Percentiles rank a stretch among this genome's conserved stretches.
Evolutionary conservation across 2,888 invertebrate genomes (phyloP).

Genomic region (Drosophila leonis): DNA sequence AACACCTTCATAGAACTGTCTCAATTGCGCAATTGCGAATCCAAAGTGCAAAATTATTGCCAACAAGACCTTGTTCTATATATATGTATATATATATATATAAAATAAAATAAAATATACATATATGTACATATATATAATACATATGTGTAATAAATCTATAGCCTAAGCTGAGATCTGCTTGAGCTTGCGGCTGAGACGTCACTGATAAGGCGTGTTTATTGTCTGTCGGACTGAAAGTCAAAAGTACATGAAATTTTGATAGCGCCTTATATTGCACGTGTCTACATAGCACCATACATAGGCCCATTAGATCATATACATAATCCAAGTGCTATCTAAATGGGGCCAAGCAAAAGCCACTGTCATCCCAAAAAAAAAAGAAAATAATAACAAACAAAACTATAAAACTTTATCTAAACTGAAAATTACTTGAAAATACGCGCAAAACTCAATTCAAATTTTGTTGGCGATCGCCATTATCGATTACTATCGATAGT

Average conservation of each 20-base stretch:
- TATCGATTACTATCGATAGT: slow-evolving; percentile 48
- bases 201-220: slow-evolving; percentile 49
- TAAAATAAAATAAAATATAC: background rate
- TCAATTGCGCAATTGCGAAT: slow-evolving; percentile 42
- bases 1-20: slow-evolving; percentile 22
- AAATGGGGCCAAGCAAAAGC: slow-evolving; percentile 1
- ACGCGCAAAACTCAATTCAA: background rate
- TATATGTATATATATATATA: slow-evolving; percentile 4
- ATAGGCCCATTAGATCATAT: slow-evolving; percentile 22
- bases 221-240: slow-evolving; percentile 21
- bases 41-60: slow-evolving; percentile 50
- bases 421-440: background rate
- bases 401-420: slow-evolving; percentile 24
- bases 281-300: background rate
- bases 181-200: slow-evolving; percentile 14
- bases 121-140: slow-evolving; percentile 4
- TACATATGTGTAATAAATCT: slow-evolving; percentile 10
- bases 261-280: slow-evolving; percentile 4
- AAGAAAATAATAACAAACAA: background rate
- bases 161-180: slow-evolving; percentile 31
- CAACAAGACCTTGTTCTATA: slow-evolving; percentile 32
- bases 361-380: background rate
- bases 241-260: slow-evolving; percentile 44
- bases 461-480: slow-evolving; percentile 9
- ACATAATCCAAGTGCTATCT: slow-evolving; percentile 20